A percentile compares a stretch with the other conserved stretches of the same genome.
Conservation (phyloP, 1,140 invertebrate genomes). For the Apocrypta bakeri region DNA sequence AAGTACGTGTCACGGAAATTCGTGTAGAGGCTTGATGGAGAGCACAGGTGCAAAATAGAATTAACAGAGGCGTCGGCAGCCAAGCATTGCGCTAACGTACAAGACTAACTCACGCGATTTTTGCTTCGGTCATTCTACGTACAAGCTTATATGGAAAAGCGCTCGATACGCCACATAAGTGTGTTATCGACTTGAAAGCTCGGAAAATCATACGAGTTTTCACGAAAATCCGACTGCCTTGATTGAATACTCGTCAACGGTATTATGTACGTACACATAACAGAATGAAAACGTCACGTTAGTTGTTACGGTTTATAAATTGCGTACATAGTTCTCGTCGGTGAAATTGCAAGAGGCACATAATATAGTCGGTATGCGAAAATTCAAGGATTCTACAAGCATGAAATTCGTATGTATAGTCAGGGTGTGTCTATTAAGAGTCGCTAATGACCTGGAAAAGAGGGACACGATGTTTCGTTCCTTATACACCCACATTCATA, state of each 20-base stretch:
- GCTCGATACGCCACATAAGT: not conserved
- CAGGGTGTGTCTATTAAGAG: no score
- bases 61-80: not conserved
- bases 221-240: not conserved
- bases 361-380: no score
- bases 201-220: not conserved
- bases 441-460: not conserved
- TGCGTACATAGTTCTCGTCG: no score
- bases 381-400: no score
- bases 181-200: no score
- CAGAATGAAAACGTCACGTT: not conserved
- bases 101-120: not conserved
- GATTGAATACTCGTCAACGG: no score
- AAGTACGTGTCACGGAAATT: not conserved
- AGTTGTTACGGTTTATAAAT: no score
- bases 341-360: no score
- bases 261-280: no score
- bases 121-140: not conserved
- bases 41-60: slow-evolving; percentile 12
- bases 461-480: no score
- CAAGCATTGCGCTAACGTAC: not conserved
- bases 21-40: slow-evolving; percentile 10
- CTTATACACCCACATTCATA: no score
- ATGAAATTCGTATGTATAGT: no score
- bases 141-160: not conserved